A percentile compares a stretch with the other conserved stretches of the same genome.
Evolutionary conservation across 2,113 vertebrate genomes (phyloP).

Genomic region (Trematomus loennbergii): DNA sequence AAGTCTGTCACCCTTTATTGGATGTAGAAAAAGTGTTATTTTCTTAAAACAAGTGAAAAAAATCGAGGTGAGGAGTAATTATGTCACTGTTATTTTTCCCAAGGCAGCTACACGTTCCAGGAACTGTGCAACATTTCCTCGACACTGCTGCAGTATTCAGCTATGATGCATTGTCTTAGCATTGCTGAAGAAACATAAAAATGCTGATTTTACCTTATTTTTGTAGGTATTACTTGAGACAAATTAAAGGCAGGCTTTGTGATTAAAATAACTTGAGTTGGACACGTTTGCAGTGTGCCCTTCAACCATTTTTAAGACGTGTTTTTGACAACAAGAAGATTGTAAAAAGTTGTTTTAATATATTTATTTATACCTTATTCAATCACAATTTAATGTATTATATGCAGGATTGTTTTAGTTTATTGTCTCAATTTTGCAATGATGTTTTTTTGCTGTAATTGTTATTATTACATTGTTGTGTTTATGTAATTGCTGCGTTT

Average conservation of each 20-base stretch:
- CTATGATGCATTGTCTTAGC: neutral
- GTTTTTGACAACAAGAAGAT: neutral
- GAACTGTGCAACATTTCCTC: constrained; percentile 47
- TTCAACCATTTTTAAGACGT: neutral
- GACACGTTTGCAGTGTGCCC: neutral
- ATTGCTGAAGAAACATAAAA: neutral
- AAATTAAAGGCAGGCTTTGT: neutral
- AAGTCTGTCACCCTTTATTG: neutral
- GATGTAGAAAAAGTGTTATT: constrained; percentile 3
- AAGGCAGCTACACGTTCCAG: constrained; percentile 27
- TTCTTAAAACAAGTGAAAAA: neutral
- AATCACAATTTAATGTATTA: neutral
- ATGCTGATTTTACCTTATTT: neutral
- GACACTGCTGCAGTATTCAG: constrained; percentile 1
- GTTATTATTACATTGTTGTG: neutral
- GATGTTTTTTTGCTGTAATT: too few species aligned
- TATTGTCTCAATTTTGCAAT: neutral
- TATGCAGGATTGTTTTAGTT: neutral
- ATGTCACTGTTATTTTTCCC: neutral
- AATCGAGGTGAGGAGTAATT: neutral
- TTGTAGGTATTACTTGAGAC: neutral
- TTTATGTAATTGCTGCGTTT: neutral
- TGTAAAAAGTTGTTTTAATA: neutral
- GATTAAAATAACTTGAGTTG: neutral
- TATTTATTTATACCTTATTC: too few species aligned